These are phyloP conservation scores for Trichechus manatus DNA, from an alignment of 2,113 vertebrate genomes.

Conservation along the genomic window DNA sequence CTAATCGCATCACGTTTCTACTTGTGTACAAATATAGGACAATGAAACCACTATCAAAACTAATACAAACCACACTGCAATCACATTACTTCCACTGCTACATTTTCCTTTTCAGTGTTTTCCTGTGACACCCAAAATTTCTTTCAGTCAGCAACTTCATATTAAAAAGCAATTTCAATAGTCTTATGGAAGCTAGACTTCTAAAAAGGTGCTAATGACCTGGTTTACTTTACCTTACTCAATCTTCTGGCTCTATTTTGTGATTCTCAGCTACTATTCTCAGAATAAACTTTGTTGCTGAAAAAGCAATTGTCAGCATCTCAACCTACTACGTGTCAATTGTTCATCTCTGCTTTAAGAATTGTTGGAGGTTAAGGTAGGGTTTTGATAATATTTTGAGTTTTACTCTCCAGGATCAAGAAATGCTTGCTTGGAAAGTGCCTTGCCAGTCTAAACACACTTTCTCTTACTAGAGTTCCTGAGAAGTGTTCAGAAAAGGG, in stretches of 20 bases:
- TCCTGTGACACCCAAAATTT: neutral
- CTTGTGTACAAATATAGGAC: neutral
- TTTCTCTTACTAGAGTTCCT: neutral
- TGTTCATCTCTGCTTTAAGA: neutral
- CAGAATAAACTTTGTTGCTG: neutral
- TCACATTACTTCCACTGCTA: neutral
- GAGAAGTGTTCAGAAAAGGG: neutral
- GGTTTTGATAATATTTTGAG: neutral
- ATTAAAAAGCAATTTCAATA: neutral
- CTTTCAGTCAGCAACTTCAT: neutral
- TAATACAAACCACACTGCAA: neutral
- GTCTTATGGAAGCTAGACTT: neutral
- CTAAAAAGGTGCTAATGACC: neutral
- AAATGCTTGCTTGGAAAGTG: conserved; percentile 13
- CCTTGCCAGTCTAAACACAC: neutral
- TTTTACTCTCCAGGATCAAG: conserved; percentile 14
- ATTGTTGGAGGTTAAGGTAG: neutral
- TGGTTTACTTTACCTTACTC: neutral
- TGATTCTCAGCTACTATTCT: neutral
- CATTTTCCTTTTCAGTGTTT: neutral
- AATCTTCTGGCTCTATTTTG: neutral
- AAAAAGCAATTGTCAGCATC: neutral
- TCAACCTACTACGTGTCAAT: neutral
- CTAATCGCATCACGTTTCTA: neutral
- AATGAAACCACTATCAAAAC: neutral